A percentile compares a stretch with the other conserved stretches of the same genome.
These are phyloP conservation scores for Hemibagrus guttatus DNA, from an alignment of 2,797 vertebrate genomes.

Conservation along the genomic window DNA sequence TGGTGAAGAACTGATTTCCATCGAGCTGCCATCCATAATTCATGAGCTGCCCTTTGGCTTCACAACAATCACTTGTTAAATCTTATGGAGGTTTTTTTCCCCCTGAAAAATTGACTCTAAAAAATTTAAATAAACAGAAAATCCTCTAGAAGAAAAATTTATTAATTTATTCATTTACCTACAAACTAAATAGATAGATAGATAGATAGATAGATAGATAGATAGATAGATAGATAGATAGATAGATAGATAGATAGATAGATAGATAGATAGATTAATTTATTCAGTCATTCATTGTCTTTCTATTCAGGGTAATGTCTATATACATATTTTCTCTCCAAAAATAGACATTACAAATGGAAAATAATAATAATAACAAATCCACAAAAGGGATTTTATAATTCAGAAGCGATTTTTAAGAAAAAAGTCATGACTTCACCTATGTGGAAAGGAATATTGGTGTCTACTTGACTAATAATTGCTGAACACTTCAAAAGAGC, in stretches of 20 bases:
- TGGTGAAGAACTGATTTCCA: constrained; percentile 53
- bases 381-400: background rate
- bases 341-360: background rate
- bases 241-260: no score
- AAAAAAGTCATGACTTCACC: background rate
- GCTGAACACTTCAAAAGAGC: constrained; percentile 19
- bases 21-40: constrained; percentile 68
- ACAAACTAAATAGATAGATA: background rate
- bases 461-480: constrained; percentile 6
- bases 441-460: background rate
- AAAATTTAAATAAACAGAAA: constrained; percentile 28
- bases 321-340: background rate
- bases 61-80: constrained; percentile 72
- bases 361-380: background rate
- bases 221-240: no score
- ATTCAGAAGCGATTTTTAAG: background rate
- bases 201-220: no score
- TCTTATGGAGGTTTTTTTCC: constrained; percentile 68
- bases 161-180: background rate
- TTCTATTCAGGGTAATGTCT: background rate
- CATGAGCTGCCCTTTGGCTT: constrained; percentile 71
- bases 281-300: background rate
- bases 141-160: constrained; percentile 64
- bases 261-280: no score
- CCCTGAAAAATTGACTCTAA: constrained; percentile 61